Percentiles rank a stretch among this genome's conserved stretches.
Conservation (phyloP, 2,888 invertebrate genomes). For the Trilocha varians region DNA sequence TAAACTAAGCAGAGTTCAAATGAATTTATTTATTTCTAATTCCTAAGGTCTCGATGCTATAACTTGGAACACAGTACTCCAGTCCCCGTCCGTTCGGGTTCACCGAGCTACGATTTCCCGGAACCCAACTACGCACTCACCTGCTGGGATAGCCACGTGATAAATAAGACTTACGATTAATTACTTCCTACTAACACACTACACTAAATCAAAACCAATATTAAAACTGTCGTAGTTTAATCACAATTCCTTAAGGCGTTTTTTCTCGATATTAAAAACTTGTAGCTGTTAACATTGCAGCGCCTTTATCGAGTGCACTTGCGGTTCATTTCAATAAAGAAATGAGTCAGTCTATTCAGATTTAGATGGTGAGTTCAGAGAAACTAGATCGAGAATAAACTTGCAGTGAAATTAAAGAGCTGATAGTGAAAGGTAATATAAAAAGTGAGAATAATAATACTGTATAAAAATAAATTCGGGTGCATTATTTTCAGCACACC, state of each 20-base stretch:
- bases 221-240: slow-evolving; percentile 49
- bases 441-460: no score
- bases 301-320: not conserved
- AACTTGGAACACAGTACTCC: not conserved
- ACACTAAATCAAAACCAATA: slow-evolving; percentile 49
- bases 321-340: not conserved
- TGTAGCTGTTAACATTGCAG: slow-evolving; percentile 13
- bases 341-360: not conserved
- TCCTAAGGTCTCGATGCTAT: no score
- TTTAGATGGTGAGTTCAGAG: not conserved
- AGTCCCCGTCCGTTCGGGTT: not conserved
- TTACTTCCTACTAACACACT: slow-evolving; percentile 58
- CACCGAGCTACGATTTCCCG: slow-evolving; percentile 25
- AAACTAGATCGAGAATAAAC: not conserved
- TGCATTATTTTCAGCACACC: no score
- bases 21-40: no score
- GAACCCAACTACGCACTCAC: slow-evolving; percentile 46
- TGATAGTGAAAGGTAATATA: not conserved
- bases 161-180: slow-evolving; percentile 64
- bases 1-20: no score
- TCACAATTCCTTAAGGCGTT: slow-evolving; percentile 28
- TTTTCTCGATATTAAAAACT: slow-evolving; percentile 3
- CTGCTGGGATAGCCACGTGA: slow-evolving; percentile 59
- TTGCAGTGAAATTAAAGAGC: not conserved
- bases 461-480: no score